A percentile compares a stretch with the other conserved stretches of the same genome.
These are phyloP conservation scores for Phalacrocorax carbo DNA, from an alignment of 2,113 vertebrate genomes.

Conservation along the genomic window DNA sequence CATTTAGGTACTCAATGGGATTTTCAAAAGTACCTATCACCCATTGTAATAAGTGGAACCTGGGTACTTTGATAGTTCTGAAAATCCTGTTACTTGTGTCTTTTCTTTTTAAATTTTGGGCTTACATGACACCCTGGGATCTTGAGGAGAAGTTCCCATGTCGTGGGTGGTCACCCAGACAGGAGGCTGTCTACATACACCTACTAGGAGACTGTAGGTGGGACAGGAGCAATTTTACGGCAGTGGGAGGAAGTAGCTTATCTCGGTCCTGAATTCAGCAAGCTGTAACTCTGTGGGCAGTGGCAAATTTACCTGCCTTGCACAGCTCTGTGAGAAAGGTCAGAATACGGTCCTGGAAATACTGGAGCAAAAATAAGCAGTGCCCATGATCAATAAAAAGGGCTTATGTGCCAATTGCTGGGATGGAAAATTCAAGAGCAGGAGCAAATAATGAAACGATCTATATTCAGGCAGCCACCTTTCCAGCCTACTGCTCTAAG, in stretches of 20 bases:
- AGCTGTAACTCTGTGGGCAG: background rate
- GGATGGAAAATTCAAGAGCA: constrained; percentile 53
- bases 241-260: background rate
- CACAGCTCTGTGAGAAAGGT: background rate
- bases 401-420: constrained; percentile 39
- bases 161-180: background rate
- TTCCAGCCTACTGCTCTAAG: constrained; percentile 37
- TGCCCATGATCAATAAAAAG: constrained; percentile 28
- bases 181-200: background rate
- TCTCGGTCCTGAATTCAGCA: background rate
- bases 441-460: constrained; percentile 61
- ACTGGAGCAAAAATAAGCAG: constrained; percentile 22
- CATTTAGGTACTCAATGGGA: constrained; percentile 46
- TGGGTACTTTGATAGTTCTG: background rate
- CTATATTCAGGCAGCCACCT: constrained; percentile 50
- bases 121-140: background rate
- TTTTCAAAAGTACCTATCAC: constrained; percentile 4
- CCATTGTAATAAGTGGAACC: background rate
- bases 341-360: background rate
- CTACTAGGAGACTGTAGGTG: background rate
- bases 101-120: background rate
- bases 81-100: background rate
- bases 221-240: background rate
- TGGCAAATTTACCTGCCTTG: background rate
- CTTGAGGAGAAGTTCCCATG: background rate